A percentile compares a stretch with the other conserved stretches of the same genome.
Evolutionary conservation across 1,140 invertebrate species (phyloP).

Genomic region (Hyles vespertilio): DNA sequence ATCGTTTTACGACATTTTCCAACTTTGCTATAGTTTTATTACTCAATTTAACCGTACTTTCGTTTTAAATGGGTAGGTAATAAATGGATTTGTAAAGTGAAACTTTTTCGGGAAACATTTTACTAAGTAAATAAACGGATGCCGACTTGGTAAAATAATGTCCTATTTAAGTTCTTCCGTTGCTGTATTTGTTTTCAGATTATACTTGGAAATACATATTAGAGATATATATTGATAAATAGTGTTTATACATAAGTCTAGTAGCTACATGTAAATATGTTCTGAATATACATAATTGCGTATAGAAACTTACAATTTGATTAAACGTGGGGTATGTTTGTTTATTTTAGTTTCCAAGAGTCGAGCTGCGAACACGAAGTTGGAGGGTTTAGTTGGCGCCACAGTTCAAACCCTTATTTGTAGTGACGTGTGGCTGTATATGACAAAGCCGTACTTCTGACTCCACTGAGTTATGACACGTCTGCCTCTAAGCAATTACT

Average conservation of each 20-base stretch:
- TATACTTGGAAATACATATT: no score
- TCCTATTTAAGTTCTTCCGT: no score
- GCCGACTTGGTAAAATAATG: no score
- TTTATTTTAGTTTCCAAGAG: conserved; percentile 7
- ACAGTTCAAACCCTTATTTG: conserved; percentile 19
- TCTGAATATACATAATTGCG: no score
- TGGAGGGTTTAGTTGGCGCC: conserved; percentile 14
- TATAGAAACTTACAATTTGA: no score
- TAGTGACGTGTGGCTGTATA: conserved; percentile 15
- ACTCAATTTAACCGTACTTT: conserved; percentile 9
- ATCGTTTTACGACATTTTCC: conserved; percentile 19
- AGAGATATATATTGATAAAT: no score
- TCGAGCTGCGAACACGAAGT: conserved; percentile 11
- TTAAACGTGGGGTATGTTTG: no score
- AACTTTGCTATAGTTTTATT: conserved; percentile 21
- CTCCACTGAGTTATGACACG: conserved; percentile 17
- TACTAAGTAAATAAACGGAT: no score
- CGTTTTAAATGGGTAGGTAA: neutral
- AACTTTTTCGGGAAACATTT: neutral
- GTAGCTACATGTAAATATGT: no score
- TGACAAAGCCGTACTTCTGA: conserved; percentile 18
- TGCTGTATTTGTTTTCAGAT: no score
- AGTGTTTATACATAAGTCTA: no score
- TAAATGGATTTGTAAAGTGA: conserved; percentile 9
- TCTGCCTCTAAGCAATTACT: conserved; percentile 21